Base-by-base conservation (phyloP, 2,888 invertebrate genomes). In the Pandemis cinnamomeana region DNA sequence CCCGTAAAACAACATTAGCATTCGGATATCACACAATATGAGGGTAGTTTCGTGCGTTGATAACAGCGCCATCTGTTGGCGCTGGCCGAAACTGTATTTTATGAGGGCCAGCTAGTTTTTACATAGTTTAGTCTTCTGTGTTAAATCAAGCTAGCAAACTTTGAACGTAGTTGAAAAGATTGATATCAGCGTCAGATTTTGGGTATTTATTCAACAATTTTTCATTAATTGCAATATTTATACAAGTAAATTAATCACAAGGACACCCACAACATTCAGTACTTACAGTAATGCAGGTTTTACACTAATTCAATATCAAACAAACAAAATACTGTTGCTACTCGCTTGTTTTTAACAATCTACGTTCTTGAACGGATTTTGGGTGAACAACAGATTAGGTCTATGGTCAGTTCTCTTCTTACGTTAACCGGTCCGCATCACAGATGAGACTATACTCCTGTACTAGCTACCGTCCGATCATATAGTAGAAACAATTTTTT, bases 1-100 rank as follows among this genome's bases (percentile, higher is more conserved):
- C 93, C 91, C 89, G 90, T 86, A 91, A 93, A 80, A 86, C 87
- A 88, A 83, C 63, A 84, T 83, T 79, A 77, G 79, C 78, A 79
- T 78, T 76, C 48, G 62, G 7, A 46, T 61, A n/a, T 61, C 10
- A 67, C 67, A 55, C 53, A 71, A 36, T 64, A 69, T 73, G 58
- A 11, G 67, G 64, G 55, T 63, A 61, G 67, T 61, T 53, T 64
- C 7, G 42, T 13, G 15, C 11, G 13, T 70, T 51, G 48, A 70
- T 44, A 5, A 36, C 53, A 70, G 46, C 67, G 61, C 61, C 74
- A 74, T 71, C 74, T 74, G n/a, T 71, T 46, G 44, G 36, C 60
- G 58, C 10, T 63, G 63, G 58, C n/a, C 6, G 41, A 44, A 60
- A 13, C 7, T 41, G 15, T 41, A 11, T 11, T 58, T 27, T 58